These are phyloP conservation scores for Micromesistius poutassou DNA, from an alignment of 2,797 vertebrate species.

Conservation along the genomic window DNA sequence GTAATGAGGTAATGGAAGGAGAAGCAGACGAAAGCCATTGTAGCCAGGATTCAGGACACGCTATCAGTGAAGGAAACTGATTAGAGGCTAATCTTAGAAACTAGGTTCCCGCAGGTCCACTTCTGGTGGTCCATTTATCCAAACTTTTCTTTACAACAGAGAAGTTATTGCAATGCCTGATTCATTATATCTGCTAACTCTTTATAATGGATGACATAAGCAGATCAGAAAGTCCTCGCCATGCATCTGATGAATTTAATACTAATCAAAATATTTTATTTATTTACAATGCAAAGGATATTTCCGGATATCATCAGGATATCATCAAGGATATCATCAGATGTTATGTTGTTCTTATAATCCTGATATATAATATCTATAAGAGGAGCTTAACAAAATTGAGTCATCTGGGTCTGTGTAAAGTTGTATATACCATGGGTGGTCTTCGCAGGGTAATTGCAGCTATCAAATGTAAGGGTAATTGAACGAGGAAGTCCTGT, in stretches of 20 bases:
- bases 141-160: slow-evolving; percentile 15
- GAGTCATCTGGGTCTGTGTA: background rate
- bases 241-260: background rate
- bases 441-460: background rate
- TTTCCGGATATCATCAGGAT: too few species aligned
- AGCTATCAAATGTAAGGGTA: background rate
- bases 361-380: background rate
- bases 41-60: slow-evolving; percentile 25
- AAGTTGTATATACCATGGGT: background rate
- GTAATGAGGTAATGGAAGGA: slow-evolving; percentile 14
- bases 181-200: background rate
- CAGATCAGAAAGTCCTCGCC: background rate
- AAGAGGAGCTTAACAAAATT: background rate
- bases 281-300: background rate
- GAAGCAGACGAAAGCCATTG: background rate
- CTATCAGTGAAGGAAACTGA: slow-evolving; percentile 30
- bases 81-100: slow-evolving; percentile 26
- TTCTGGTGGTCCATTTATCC: slow-evolving; percentile 24
- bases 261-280: background rate
- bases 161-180: background rate
- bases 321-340: too few species aligned
- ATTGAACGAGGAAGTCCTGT: slow-evolving; percentile 16
- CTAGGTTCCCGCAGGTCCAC: slow-evolving; percentile 22
- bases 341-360: background rate
- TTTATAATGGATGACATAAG: background rate